Evolutionary conservation across 2,888 invertebrate genomes (phyloP).

Genomic region (Galeruca laticollis): DNA sequence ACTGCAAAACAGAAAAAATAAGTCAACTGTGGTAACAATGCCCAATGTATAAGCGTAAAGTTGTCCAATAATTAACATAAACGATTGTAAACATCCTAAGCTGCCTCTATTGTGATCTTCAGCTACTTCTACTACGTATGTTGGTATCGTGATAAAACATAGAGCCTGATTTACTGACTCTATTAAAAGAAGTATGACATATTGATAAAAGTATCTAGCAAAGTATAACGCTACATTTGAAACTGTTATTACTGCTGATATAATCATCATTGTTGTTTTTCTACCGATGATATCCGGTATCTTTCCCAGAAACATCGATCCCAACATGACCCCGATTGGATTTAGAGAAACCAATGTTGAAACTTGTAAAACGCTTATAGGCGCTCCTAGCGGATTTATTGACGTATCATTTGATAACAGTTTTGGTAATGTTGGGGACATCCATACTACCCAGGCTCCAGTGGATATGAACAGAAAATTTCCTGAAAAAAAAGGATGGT

Average conservation of each 20-base stretch:
- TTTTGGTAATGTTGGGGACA: slow-evolving; percentile 51
- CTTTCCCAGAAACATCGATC: slow-evolving; percentile 39
- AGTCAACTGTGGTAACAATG: slow-evolving; percentile 36
- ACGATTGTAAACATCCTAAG: slow-evolving; percentile 67
- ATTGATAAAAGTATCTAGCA: slow-evolving; percentile 36
- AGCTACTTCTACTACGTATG: slow-evolving; percentile 88
- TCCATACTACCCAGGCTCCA: slow-evolving; percentile 66
- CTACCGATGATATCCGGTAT: slow-evolving; percentile 66
- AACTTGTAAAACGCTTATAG: slow-evolving; percentile 46
- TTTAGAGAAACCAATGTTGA: slow-evolving; percentile 6
- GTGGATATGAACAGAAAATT: slow-evolving; percentile 64
- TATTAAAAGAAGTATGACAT: slow-evolving; percentile 65
- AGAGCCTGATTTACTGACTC: background rate
- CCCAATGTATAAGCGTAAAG: slow-evolving; percentile 41
- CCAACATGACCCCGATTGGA: slow-evolving; percentile 37
- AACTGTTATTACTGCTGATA: slow-evolving; percentile 73
- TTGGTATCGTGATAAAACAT: slow-evolving; percentile 72
- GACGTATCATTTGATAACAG: slow-evolving; percentile 38
- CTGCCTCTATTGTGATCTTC: slow-evolving; percentile 83
- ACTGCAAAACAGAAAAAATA: slow-evolving; percentile 36
- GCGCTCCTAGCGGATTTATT: slow-evolving; percentile 57
- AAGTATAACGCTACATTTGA: slow-evolving; percentile 56
- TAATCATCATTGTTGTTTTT: slow-evolving; percentile 75
- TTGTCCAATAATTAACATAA: slow-evolving; percentile 38
- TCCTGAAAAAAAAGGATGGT: slow-evolving; percentile 57